Evolutionary conservation across 2,113 vertebrate genomes (phyloP).

Genomic region (Solea senegalensis): DNA sequence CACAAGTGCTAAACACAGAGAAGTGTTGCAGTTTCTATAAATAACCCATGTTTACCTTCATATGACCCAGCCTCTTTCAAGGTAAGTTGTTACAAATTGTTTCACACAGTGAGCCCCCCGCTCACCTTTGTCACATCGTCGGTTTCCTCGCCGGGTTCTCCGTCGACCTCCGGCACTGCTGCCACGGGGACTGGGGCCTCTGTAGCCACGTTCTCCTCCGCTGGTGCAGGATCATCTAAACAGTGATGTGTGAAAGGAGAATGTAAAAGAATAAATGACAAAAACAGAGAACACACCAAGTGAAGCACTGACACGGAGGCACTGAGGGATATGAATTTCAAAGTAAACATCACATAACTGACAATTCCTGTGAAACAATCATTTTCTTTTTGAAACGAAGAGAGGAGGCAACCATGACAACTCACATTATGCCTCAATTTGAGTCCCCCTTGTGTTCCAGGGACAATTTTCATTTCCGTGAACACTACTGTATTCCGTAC

Average conservation of each 20-base stretch:
- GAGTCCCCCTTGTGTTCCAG: constrained; percentile 5
- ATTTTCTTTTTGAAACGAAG: constrained; percentile 15
- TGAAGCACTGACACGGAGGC: neutral
- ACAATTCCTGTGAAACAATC: neutral
- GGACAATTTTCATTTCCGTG: neutral
- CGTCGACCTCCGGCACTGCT: neutral
- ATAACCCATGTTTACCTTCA: neutral
- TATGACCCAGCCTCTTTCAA: neutral
- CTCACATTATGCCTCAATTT: constrained; percentile 4
- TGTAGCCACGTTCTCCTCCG: neutral
- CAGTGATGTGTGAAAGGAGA: constrained; percentile 14
- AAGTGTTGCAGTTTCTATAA: neutral
- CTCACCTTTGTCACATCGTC: constrained; percentile 11
- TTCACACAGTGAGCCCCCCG: neutral
- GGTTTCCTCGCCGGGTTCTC: neutral
- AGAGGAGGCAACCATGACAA: neutral
- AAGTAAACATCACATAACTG: constrained; percentile 6
- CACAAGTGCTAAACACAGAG: neutral
- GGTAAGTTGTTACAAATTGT: neutral
- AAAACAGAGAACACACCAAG: constrained; percentile 2
- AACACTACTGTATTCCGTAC: neutral
- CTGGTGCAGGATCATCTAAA: constrained; percentile 15
- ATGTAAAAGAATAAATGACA: constrained; percentile 8
- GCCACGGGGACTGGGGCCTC: fast-evolving
- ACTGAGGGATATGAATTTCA: constrained; percentile 10